phyloP scores from a whole-genome alignment of 2,113 vertebrate genomes.

The Upupa epops region DNA sequence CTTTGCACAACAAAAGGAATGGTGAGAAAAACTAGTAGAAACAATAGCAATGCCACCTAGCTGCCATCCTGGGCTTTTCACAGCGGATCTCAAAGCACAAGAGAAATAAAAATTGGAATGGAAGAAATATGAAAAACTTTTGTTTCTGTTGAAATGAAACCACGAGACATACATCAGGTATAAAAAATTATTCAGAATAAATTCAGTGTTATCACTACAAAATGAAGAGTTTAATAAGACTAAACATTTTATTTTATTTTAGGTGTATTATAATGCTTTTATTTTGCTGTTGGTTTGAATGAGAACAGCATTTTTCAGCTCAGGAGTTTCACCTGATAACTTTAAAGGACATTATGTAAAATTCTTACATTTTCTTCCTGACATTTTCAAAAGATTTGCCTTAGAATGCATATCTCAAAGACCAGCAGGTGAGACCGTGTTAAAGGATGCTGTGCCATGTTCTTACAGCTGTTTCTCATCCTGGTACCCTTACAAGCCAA shows the following conservation, averaged over 20 bases:
- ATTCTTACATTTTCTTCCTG: neutral
- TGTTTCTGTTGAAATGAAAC: neutral
- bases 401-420: neutral
- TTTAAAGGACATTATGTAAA: neutral
- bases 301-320: neutral
- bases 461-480: neutral
- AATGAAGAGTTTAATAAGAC: neutral
- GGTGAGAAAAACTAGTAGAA: neutral
- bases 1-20: neutral
- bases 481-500: neutral
- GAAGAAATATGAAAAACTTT: neutral
- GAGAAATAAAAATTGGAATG: neutral
- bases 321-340: neutral
- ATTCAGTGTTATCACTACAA: neutral
- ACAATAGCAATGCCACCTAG: slow-evolving; percentile 54
- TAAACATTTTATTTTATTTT: neutral
- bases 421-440: neutral
- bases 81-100: neutral
- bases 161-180: neutral
- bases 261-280: neutral
- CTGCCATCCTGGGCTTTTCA: neutral
- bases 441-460: neutral
- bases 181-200: neutral
- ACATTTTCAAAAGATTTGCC: neutral
- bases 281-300: neutral